Percentiles rank a stretch among this genome's conserved stretches.
Evolutionary conservation across 2,797 vertebrate species (phyloP).

Genomic region (Hypotaenidia okinawae): DNA sequence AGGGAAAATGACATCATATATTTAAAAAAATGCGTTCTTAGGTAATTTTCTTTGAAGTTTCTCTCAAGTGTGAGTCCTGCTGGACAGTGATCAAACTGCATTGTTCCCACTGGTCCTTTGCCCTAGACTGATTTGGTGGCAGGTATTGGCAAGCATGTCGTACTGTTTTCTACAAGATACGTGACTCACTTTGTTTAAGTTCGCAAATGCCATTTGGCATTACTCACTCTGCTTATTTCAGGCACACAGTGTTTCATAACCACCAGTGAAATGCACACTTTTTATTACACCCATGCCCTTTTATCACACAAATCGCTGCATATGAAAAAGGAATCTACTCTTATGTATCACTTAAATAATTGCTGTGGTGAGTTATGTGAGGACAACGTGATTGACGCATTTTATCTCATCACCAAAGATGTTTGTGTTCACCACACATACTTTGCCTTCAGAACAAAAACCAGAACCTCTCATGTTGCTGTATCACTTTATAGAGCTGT

Average conservation of each 20-base stretch:
- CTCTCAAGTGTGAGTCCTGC: background rate
- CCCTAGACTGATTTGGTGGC: background rate
- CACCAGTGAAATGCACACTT: background rate
- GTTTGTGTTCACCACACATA: background rate
- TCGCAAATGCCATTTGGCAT: background rate
- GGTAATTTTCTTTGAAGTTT: background rate
- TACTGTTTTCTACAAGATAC: background rate
- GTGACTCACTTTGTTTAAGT: background rate
- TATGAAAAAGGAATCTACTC: background rate
- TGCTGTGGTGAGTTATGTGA: background rate
- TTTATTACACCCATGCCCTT: constrained; percentile 22
- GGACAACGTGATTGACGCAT: background rate
- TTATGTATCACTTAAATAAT: constrained; percentile 15
- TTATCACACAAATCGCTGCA: background rate
- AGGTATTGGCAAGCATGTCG: background rate
- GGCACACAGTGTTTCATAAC: background rate
- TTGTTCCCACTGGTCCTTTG: background rate
- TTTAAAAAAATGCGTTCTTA: background rate
- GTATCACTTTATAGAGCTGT: background rate
- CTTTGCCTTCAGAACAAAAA: background rate
- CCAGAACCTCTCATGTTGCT: background rate
- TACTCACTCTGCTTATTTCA: constrained; percentile 15
- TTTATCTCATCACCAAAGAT: background rate
- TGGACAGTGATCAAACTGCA: background rate
- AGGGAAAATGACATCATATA: background rate